Evolutionary conservation across 2,797 vertebrate species (phyloP).

Genomic region (Sebastes alutus): DNA sequence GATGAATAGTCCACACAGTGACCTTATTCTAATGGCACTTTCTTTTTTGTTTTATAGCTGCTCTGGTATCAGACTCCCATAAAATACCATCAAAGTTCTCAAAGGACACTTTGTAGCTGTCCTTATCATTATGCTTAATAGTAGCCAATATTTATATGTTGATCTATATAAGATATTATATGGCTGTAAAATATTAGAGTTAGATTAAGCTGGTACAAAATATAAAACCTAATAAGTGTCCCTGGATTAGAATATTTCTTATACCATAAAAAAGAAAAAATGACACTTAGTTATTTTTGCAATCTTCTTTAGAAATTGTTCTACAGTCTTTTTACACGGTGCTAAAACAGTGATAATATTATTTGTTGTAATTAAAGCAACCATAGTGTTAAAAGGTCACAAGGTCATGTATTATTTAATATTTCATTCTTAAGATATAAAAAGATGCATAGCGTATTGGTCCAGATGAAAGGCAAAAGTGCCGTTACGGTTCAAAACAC

Average conservation of each 20-base stretch:
- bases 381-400: not conserved
- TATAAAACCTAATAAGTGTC: not conserved
- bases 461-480: not conserved
- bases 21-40: slow-evolving; percentile 21
- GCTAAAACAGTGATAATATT: not conserved
- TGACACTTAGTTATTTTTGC: not conserved
- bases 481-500: not conserved
- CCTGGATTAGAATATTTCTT: not conserved
- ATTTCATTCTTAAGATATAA: not conserved
- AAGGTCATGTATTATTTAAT: not conserved
- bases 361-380: not conserved
- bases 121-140: not conserved
- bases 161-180: not conserved
- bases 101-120: not conserved
- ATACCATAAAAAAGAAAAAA: not conserved
- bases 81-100: slow-evolving; percentile 8
- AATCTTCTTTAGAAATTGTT: not conserved
- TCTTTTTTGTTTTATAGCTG: not conserved
- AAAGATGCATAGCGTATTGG: not conserved
- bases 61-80: slow-evolving; percentile 4
- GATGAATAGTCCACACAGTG: slow-evolving; percentile 15
- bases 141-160: not conserved
- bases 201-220: not conserved
- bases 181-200: not conserved
- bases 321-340: not conserved